Evolutionary conservation across 2,797 vertebrate species (phyloP).

Genomic region (Liasis olivaceus): DNA sequence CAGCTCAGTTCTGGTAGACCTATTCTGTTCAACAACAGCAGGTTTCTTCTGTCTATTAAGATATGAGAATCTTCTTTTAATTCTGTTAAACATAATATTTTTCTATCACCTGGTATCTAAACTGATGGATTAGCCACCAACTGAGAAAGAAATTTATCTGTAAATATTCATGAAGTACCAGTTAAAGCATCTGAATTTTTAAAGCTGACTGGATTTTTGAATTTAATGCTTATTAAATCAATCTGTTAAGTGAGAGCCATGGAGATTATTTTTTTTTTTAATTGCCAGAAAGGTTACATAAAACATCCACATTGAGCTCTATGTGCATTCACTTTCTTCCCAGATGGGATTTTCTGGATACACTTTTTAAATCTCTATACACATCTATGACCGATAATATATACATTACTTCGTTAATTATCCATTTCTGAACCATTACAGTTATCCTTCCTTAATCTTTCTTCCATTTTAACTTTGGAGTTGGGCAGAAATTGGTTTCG

Average conservation of each 20-base stretch:
- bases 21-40: not conserved
- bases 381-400: not conserved
- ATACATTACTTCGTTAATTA: not conserved
- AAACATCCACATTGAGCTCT: not conserved
- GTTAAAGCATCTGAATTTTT: conserved; percentile 11
- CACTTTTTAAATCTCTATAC: not conserved
- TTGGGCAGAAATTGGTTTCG: not conserved
- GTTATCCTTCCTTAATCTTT: not conserved
- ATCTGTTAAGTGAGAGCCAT: not conserved
- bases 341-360: not conserved
- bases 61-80: conserved; percentile 12
- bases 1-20: not conserved
- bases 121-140: conserved; percentile 13
- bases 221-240: conserved; percentile 20
- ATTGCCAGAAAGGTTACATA: not conserved
- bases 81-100: conserved; percentile 1
- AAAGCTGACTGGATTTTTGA: conserved; percentile 5
- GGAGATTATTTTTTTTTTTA: not conserved
- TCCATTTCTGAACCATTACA: not conserved
- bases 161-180: conserved; percentile 27
- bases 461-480: not conserved
- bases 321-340: not conserved
- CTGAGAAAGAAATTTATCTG: conserved; percentile 16
- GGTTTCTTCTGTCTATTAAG: not conserved
- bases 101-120: not conserved